These are phyloP conservation scores for Stenodera caucasica DNA, from an alignment of 2,888 invertebrate species.

Conservation along the genomic window DNA sequence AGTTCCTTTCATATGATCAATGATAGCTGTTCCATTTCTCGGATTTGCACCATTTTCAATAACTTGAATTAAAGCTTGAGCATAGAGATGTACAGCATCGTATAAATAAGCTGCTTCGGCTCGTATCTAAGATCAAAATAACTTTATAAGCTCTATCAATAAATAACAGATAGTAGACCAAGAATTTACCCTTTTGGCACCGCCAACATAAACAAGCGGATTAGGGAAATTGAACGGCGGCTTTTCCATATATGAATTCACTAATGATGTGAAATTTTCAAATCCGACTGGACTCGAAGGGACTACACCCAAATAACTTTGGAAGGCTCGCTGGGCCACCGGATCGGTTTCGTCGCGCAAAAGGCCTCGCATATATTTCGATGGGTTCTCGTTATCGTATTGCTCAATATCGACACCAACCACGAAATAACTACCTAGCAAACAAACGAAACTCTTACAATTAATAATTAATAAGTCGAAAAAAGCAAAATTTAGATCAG, in stretches of 20 bases:
- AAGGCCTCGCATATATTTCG: conserved; percentile 78
- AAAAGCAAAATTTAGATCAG: too few species aligned
- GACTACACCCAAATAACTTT: conserved; percentile 80
- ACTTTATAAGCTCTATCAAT: too few species aligned
- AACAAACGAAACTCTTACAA: too few species aligned
- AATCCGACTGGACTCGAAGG: conserved; percentile 76
- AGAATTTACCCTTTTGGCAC: conserved; percentile 63
- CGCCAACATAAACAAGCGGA: conserved; percentile 72
- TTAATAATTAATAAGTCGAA: too few species aligned
- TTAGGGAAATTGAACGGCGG: conserved; percentile 89
- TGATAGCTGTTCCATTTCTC: conserved; percentile 80
- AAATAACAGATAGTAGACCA: too few species aligned
- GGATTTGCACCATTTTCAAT: conserved; percentile 70
- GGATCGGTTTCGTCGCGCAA: conserved; percentile 65
- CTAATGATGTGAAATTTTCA: conserved; percentile 71
- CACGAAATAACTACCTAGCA: conserved; percentile 87
- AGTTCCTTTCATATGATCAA: conserved; percentile 73
- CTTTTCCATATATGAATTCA: conserved; percentile 80
- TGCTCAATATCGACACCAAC: conserved; percentile 90
- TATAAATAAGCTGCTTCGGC: conserved; percentile 91
- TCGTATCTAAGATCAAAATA: conserved; percentile 65
- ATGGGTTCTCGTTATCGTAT: conserved; percentile 76
- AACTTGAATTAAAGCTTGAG: conserved; percentile 74
- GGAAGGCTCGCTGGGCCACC: conserved; percentile 70
- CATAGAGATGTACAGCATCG: conserved; percentile 92